These are phyloP conservation scores for Tribolium madens DNA, from an alignment of 1,140 invertebrate species.

Conservation along the genomic window DNA sequence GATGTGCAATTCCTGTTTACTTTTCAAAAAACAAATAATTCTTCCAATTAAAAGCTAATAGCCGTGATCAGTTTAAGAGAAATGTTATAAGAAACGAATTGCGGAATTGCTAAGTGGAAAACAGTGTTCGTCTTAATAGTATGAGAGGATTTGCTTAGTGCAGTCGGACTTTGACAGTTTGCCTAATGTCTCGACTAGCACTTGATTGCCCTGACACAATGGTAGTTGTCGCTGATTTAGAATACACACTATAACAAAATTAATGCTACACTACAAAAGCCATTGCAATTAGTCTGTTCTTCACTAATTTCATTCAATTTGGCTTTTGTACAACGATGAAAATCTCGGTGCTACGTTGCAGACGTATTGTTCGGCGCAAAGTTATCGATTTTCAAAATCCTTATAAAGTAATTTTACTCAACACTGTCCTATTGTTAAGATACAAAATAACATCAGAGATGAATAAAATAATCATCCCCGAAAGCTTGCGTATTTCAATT, in stretches of 20 bases:
- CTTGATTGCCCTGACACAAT: slow-evolving; percentile 4
- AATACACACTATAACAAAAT: slow-evolving; percentile 14
- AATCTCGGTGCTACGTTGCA: background rate
- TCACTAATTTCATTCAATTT: slow-evolving; percentile 14
- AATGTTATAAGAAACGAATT: slow-evolving; percentile 45
- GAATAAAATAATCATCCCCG: no score
- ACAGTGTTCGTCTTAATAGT: slow-evolving; percentile 51
- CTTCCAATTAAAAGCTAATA: slow-evolving; percentile 40
- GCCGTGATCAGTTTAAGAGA: background rate
- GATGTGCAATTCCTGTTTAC: background rate
- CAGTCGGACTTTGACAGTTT: slow-evolving; percentile 34
- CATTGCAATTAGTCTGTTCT: slow-evolving; percentile 9
- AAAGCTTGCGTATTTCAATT: no score
- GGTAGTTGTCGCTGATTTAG: slow-evolving; percentile 1
- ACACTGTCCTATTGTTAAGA: background rate
- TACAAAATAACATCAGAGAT: background rate
- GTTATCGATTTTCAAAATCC: slow-evolving; percentile 1
- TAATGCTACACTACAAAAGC: slow-evolving; percentile 18
- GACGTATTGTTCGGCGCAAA: slow-evolving; percentile 3
- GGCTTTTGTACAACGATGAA: slow-evolving; percentile 3
- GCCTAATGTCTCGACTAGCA: slow-evolving; percentile 3
- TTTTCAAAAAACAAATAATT: background rate
- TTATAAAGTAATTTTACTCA: slow-evolving; percentile 9
- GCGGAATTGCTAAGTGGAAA: slow-evolving; percentile 51
- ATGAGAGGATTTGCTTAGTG: background rate